Base-by-base conservation (phyloP, 2,797 vertebrate genomes). In the Gobio occitaniae region DNA sequence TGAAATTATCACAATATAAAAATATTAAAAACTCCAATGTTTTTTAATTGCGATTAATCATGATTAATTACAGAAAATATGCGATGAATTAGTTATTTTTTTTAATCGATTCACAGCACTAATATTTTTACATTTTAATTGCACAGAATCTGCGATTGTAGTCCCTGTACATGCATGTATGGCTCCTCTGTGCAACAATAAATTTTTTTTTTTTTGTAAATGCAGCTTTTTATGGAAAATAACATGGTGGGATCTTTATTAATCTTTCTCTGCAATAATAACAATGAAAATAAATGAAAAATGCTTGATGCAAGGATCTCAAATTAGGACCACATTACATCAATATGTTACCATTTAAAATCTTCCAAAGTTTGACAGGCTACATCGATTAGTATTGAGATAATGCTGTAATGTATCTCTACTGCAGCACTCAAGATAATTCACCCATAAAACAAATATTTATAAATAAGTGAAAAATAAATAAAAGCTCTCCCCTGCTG, bases 301-400 rank as follows among this genome's bases (percentile, higher is more conserved):
- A 71, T 11, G 52, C 3, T 59, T 29, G 21, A 52, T 36, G 8
- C 5, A 74, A 74, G 17, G 8, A 74, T 29, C 17, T 72, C 47
- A 74, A 19, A 52, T 32, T 52, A 38, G 72, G 6, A 38, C 12
- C 50, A 8, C 50, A 63, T 25, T 48, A 52, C 71, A 74, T 74
- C 25, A 52, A 19, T 44, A 17, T 17, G 4, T 75, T 65, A 61
- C 63, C 0, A 74, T 76, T 66, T 52, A 59, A 69, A 52, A 41
- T 29, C 8, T 6, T 54, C 6, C 38, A 21, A 48, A 29, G 32
- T 75, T 70, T 63, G 9, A 48, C 56, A 66, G n/a, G 36, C 47
- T 66, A 59, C 76, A 76, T 80, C 68, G 82, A 86, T 86, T 88
- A 69, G 25, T 75, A 72, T 84, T 86, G 83, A 78, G n/a, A 83